Evolutionary conservation across 1,140 invertebrate genomes (phyloP).

Genomic region (Conus ventricosus): DNA sequence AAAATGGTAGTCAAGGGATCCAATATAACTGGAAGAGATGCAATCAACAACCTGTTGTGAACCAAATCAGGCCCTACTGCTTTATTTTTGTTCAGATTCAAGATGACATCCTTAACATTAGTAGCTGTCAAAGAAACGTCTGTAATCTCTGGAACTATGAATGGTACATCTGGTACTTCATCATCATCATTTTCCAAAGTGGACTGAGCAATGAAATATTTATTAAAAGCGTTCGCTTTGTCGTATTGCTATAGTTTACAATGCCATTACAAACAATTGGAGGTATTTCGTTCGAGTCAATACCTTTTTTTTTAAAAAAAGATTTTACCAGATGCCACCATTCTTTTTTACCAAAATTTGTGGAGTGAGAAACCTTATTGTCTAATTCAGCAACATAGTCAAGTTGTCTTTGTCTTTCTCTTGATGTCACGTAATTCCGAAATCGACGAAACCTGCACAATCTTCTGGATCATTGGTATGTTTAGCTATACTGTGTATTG

Average conservation of each 20-base stretch:
- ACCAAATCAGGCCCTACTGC: background rate
- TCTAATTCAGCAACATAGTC: too few species aligned
- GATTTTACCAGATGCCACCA: background rate
- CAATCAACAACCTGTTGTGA: background rate
- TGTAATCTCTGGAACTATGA: too few species aligned
- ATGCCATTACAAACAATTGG: background rate
- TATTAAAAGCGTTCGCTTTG: background rate
- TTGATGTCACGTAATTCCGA: too few species aligned
- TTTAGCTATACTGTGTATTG: too few species aligned
- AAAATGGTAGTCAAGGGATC: background rate
- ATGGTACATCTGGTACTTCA: background rate
- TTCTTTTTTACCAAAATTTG: slow-evolving; percentile 9
- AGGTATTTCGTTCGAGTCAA: background rate
- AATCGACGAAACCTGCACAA: too few species aligned
- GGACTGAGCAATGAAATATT: background rate
- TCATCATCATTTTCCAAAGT: background rate
- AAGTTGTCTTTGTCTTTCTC: too few species aligned
- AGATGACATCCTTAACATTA: background rate
- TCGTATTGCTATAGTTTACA: background rate
- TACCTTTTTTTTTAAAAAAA: background rate
- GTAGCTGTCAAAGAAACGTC: background rate
- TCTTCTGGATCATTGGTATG: too few species aligned
- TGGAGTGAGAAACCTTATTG: too few species aligned
- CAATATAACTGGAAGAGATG: background rate
- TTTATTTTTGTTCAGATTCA: background rate